These are phyloP conservation scores for Petrocephalus schoutedeni DNA, from an alignment of 2,797 vertebrate genomes.

Conservation along the genomic window DNA sequence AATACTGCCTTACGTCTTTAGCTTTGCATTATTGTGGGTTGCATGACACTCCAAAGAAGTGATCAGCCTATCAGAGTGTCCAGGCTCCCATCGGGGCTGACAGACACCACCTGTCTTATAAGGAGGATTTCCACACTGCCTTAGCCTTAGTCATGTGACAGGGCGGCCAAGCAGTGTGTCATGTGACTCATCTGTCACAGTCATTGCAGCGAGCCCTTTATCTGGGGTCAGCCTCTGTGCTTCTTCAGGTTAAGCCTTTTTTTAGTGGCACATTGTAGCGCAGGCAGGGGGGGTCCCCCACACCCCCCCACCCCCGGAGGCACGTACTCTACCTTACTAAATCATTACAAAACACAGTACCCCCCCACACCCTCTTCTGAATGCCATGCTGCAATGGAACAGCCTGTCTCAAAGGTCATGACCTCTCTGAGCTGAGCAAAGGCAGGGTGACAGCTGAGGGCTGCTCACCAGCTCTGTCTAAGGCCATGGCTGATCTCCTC, in stretches of 20 bases:
- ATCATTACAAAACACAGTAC: too few species aligned
- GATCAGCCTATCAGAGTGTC: background rate
- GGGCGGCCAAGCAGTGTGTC: background rate
- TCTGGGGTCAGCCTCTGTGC: background rate
- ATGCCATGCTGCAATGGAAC: background rate
- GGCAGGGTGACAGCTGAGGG: constrained; percentile 27
- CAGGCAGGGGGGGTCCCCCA: background rate
- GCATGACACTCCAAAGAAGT: background rate
- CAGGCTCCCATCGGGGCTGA: background rate
- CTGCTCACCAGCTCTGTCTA: constrained; percentile 26
- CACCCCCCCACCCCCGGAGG: background rate
- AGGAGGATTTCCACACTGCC: background rate
- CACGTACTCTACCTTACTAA: background rate
- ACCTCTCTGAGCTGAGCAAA: background rate
- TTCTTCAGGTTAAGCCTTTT: background rate
- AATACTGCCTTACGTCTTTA: background rate
- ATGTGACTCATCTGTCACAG: background rate
- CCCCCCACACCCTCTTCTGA: background rate
- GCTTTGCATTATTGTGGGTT: background rate
- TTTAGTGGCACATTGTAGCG: background rate
- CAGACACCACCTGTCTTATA: background rate
- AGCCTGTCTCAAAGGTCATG: background rate
- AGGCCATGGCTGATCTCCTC: constrained; percentile 34
- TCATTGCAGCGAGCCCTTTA: background rate
- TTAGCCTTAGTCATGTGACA: background rate